These are phyloP conservation scores for Crocuta crocuta DNA, from an alignment of 2,113 vertebrate genomes.

Conservation along the genomic window DNA sequence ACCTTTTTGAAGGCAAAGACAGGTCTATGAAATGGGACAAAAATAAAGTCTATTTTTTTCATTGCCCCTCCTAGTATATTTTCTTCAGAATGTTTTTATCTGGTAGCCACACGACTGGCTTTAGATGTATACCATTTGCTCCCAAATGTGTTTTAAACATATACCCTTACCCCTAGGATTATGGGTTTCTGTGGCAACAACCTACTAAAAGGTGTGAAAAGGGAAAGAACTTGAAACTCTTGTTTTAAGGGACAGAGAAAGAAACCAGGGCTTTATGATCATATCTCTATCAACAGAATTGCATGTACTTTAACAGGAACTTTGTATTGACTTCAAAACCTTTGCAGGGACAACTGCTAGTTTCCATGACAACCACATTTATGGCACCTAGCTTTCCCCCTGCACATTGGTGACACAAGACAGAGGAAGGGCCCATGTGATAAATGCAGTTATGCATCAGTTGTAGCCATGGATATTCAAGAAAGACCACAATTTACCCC, in stretches of 20 bases:
- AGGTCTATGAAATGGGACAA: conserved; percentile 77
- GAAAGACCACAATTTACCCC: conserved; percentile 49
- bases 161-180: background rate
- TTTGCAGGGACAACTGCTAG: conserved; percentile 50
- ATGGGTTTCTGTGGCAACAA: background rate
- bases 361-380: conserved; percentile 71
- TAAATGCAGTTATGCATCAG: conserved; percentile 45
- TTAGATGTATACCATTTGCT: conserved; percentile 15
- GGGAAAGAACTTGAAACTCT: background rate
- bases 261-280: background rate
- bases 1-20: conserved; percentile 87
- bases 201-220: background rate
- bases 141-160: conserved; percentile 35
- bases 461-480: conserved; percentile 60
- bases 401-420: conserved; percentile 47
- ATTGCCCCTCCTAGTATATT: conserved; percentile 73
- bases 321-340: conserved; percentile 67
- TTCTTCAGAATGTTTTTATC: conserved; percentile 84
- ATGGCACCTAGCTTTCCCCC: background rate
- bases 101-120: conserved; percentile 75
- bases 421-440: conserved; percentile 41
- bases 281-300: background rate
- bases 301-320: conserved; percentile 63
- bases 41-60: conserved; percentile 85
- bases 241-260: conserved; percentile 21